These are phyloP conservation scores for Sminthurides aquaticus DNA, from an alignment of 2,888 invertebrate species.

Conservation along the genomic window DNA sequence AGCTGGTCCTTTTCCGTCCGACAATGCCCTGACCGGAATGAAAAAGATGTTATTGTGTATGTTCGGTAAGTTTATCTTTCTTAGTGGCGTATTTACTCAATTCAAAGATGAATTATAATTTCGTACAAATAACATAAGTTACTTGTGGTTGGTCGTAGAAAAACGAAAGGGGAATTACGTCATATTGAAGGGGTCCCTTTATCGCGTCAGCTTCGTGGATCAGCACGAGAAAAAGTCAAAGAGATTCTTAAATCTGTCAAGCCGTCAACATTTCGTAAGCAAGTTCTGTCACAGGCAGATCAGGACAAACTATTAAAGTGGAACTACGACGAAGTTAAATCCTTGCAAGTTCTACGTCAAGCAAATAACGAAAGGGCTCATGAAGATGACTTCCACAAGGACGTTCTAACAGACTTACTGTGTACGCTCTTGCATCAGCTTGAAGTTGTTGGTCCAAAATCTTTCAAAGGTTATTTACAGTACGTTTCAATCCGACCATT, in stretches of 20 bases:
- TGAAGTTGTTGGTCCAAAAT: background rate
- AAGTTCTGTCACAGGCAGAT: background rate
- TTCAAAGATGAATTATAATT: background rate
- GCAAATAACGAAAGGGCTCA: background rate
- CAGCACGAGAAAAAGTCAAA: background rate
- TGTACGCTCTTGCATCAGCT: background rate
- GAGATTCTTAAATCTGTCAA: background rate
- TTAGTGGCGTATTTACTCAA: too few species aligned
- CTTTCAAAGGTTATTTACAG: background rate
- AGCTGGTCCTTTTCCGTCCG: background rate
- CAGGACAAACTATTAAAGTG: background rate
- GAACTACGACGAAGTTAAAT: background rate
- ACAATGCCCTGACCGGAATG: background rate
- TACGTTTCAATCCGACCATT: background rate
- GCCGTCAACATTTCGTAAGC: background rate
- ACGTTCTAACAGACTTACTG: background rate
- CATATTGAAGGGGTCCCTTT: background rate
- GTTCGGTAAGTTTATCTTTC: background rate
- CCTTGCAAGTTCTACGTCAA: background rate
- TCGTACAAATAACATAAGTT: background rate
- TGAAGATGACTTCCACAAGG: background rate
- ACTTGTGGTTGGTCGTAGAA: background rate
- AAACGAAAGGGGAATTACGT: background rate
- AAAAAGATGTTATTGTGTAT: background rate
- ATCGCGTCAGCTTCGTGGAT: background rate